A percentile compares a stretch with the other conserved stretches of the same genome.
Conservation (phyloP, 2,113 vertebrate species). For the Peromyscus leucopus region DNA sequence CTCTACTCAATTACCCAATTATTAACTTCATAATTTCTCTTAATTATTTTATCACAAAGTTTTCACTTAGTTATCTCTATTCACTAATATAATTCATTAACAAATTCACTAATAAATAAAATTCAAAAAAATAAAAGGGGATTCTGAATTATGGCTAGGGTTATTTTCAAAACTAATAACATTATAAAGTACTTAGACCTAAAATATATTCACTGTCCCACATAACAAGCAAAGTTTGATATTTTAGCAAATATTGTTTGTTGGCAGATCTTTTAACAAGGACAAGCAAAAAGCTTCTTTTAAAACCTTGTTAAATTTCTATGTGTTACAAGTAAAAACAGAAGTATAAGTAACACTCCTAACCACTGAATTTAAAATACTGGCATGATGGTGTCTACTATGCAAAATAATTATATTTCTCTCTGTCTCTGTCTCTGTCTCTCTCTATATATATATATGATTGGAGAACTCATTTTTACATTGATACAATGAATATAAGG, state of each 20-base stretch:
- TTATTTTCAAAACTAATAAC: conserved; percentile 10
- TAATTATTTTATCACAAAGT: not conserved
- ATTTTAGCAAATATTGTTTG: not conserved
- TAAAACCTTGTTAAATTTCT: not conserved
- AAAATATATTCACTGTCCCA: not conserved
- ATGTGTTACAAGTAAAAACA: not conserved
- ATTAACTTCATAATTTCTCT: not conserved
- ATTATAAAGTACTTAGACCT: not conserved
- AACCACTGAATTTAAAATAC: not conserved
- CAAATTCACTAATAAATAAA: not conserved
- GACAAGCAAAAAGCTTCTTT: not conserved
- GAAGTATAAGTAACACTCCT: not conserved
- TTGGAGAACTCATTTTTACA: not conserved
- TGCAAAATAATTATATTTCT: not conserved
- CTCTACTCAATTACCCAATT: not conserved
- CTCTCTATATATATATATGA: too few relatives aligned
- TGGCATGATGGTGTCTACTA: not conserved
- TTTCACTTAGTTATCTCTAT: not conserved
- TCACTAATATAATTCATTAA: conserved; percentile 2
- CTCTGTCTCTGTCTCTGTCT: too few relatives aligned
- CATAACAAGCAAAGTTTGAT: not conserved
- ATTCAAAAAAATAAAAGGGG: not conserved
- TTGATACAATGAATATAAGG: not conserved
- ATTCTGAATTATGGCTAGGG: not conserved
- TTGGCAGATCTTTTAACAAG: not conserved